Base-by-base conservation (phyloP, 2,797 vertebrate genomes). In the Prunella strophiata region DNA sequence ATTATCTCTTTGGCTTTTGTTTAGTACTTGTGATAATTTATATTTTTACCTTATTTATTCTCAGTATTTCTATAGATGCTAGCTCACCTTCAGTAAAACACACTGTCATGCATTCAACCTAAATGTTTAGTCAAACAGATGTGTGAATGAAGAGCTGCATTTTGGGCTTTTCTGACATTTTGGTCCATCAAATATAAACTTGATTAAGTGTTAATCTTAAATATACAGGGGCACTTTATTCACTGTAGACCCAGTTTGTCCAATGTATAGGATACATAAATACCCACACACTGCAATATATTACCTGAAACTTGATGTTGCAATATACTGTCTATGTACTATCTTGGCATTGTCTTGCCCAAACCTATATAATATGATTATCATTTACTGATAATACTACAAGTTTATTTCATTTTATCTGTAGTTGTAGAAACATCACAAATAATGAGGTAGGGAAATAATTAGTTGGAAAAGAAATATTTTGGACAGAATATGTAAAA, bases 401-500 rank as follows among this genome's bases (percentile, higher is more conserved):
- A 32, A n/a, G 16, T 73, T 89, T 63, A n/a, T 66, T 90, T 88
- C 2, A n/a, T 42, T 70, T 40, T 13, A 62, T 5, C 36, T 86
- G 13, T 57, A 77, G 48, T 29, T 72, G 32, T 66, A 65, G 57
- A 81, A 77, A 30, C 32, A 7, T 82, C 5, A 4, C 47, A 74
- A 51, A 79, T 70, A 94, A 89, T 65, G 66, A 91, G 14, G 26
- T 61, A 88, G 58, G 23, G n/a, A 94, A 93, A 92, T 68, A 74
- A 95, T 96, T 95, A 93, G 88, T 79, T 61, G 54, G 55, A 93
- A 91, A 93, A 90, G 25, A 62, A 93, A 40, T 58, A 79, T 94
- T 91, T 82, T 94, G 66, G 90, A 87, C 67, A 91, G 81, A 90
- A 88, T 80, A 91, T 82, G 88, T 94, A 65, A 81, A 86, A 47